Evolutionary conservation across 2,888 invertebrate genomes (phyloP), one percentile per base, ranked within the genome.

Genomic region (Eilema depressum): DNA sequence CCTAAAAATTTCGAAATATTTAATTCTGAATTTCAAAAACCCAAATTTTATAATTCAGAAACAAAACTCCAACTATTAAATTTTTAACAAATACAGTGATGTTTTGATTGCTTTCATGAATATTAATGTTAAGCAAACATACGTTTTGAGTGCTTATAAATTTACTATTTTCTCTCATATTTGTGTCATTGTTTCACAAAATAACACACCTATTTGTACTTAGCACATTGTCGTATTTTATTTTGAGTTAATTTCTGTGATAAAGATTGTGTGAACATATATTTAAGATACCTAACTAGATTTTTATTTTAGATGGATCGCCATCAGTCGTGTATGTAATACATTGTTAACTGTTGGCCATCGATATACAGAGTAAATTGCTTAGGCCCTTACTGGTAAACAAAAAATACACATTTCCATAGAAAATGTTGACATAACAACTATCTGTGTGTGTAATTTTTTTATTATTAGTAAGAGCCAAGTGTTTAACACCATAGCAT

Each of bases 181-280:
- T 56, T 17, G 17, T 65, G 57, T 64, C 14, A 33, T 47, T 17
- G 25, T 37, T 75, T 70, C 75, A 82, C 77, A 69, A 67, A 4
- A 68, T 72, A 69, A 71, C 73, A 67, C 71, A 69, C 69, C 71
- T 70, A 74, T 53, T 75, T 74, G 73, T 75, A 80, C 73, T 53
- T 64, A 57, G 68, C 75, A 63, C 80, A 59, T 28, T 63, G 12
- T 73, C 57, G 57, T 70, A 70, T 74, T 67, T 66, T 74, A 62
- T 74, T 59, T 75, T 64, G 66, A n/a, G 53, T 82, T 78, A 70
- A 71, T 72, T 78, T 73, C 74, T 81, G 81, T 81, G 83, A 81
- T 81, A 83, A 68, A 17, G 20, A 23, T 68, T 62, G 67, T 81
- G 77, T 78, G 23, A 66, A 33, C 30, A 30, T 20, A 26, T 26